These are phyloP conservation scores for Leistus spinibarbis DNA, from an alignment of 2,888 invertebrate genomes.

Conservation along the genomic window DNA sequence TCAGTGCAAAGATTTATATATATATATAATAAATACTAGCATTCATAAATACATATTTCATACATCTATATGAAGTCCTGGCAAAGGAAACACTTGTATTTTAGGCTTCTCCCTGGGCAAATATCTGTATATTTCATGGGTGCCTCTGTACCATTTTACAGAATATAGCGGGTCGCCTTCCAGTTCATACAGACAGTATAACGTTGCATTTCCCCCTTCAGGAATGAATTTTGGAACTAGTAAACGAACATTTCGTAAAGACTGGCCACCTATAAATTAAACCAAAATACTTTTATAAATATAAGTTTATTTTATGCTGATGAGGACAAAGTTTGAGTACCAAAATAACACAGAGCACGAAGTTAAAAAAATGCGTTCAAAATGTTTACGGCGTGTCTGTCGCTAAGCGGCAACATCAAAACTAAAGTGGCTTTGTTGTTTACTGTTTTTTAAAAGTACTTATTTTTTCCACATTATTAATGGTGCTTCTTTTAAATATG, in stretches of 20 bases:
- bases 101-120: slow-evolving; percentile 69
- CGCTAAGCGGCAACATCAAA: slow-evolving; percentile 35
- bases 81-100: slow-evolving; percentile 69
- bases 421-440: slow-evolving; percentile 15
- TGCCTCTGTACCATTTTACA: slow-evolving; percentile 73
- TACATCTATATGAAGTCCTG: slow-evolving; percentile 71
- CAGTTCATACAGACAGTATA: slow-evolving; percentile 68
- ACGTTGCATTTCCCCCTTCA: slow-evolving; percentile 62
- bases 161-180: slow-evolving; percentile 72
- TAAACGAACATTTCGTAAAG: slow-evolving; percentile 22
- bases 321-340: neutral
- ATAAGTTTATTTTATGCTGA: neutral
- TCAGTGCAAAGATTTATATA: no score
- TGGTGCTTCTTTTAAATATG: slow-evolving; percentile 10
- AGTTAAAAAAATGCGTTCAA: neutral
- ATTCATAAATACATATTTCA: slow-evolving; percentile 52
- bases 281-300: neutral
- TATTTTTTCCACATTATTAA: neutral
- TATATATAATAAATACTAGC: neutral
- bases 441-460: slow-evolving; percentile 12
- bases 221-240: slow-evolving; percentile 25
- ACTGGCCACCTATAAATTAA: slow-evolving; percentile 1
- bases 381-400: slow-evolving; percentile 5
- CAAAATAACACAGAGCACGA: neutral
- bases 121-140: slow-evolving; percentile 71